Evolutionary conservation across 2,797 vertebrate species (phyloP).

Genomic region (Ambastaia sidthimunki): DNA sequence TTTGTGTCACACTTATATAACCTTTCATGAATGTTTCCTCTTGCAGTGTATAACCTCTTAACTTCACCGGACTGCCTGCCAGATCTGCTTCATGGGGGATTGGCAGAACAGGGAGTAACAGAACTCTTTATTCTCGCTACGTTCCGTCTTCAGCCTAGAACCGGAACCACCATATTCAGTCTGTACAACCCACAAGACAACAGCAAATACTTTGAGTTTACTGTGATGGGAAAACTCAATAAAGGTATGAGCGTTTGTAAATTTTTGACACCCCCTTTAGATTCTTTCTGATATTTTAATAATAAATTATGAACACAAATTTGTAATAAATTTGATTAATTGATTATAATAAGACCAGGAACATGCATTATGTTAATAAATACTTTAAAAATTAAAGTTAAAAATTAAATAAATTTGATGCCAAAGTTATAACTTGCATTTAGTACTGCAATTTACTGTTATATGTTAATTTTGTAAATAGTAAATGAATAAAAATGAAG

Average conservation of each 20-base stretch:
- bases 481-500: not conserved
- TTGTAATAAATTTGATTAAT: not conserved
- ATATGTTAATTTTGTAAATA: not conserved
- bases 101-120: constrained; percentile 83
- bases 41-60: constrained; percentile 92
- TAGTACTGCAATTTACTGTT: not conserved
- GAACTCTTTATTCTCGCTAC: constrained; percentile 89
- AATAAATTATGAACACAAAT: not conserved
- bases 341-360: not conserved
- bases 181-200: constrained; percentile 89
- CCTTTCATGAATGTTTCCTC: constrained; percentile 48
- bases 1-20: constrained; percentile 47
- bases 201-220: constrained; percentile 96
- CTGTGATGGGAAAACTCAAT: constrained; percentile 91
- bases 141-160: constrained; percentile 87
- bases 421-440: not conserved
- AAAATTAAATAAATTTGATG: not conserved
- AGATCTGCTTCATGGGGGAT: constrained; percentile 83
- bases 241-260: constrained; percentile 82
- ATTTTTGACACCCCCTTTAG: not conserved
- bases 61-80: constrained; percentile 87
- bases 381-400: not conserved
- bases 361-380: not conserved
- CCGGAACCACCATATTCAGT: constrained; percentile 81
- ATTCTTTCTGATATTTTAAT: not conserved